Evolutionary conservation across 2,888 invertebrate species (phyloP), one percentile per base, ranked within the genome.

Genomic region (Tetragonula carbonaria): DNA sequence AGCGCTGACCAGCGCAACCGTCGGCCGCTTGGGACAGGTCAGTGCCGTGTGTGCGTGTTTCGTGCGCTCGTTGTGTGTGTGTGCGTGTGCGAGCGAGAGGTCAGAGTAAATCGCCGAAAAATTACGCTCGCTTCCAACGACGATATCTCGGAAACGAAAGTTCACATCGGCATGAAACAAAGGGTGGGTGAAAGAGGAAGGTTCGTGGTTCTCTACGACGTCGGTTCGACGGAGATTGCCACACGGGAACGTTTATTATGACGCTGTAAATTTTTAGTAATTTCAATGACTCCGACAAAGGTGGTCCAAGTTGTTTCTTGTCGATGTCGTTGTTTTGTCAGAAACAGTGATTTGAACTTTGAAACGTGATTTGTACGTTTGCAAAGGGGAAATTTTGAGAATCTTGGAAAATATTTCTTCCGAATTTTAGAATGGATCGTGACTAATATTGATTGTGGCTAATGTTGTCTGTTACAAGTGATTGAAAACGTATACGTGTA

Each of bases 11-110:
- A 70, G 63, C 63, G 50, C 63, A 70, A 63, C 45, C 50, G 62
- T 76, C 28, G 23, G 28, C 14, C 53, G 63, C n/a, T 53, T 80
- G 76, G n/a, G 28, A 63, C 62, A 80, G 76, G 63, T 63, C 76
- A 70, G 55, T 28, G 67, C 4, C 8, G 8, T 8, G 38, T 38
- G 38, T 38, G 8, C 8, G 38, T 38, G 38, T 38, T 28, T 28
- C 28, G 38, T 38, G 38, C 5, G 8, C 8, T 6, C 5, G 38
- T 38, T 8, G 45, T 38, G 38, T 38, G 6, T 38, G 1, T 45
- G 45, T 45, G 18, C 4, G n/a, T 5, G 50, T 14, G 62, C 28
- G 63, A 74, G 63, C 4, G 63, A 74, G 62, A 74, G 21, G 21
- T 13, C 16, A 16, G 4, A 28, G 45, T 75, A 75, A 67, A 75